Evolutionary conservation across 1,140 invertebrate species (phyloP), one percentile per base, ranked within the genome.

Genomic region (Lepidostoma basale): DNA sequence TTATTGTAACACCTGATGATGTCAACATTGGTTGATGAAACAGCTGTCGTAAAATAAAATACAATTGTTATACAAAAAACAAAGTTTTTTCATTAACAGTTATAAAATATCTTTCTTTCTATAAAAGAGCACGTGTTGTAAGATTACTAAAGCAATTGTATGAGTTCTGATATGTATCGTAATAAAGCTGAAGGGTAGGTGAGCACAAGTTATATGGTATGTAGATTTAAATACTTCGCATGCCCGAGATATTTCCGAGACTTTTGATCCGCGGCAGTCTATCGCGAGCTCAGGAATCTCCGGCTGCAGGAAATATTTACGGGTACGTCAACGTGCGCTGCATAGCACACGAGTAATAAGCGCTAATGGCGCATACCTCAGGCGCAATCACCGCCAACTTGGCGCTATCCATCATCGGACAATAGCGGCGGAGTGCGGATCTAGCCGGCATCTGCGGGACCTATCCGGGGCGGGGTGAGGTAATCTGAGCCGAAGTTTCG

Each of bases 271-370:
- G n/a, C 47, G 12, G 36, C 44, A 26, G 28, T 26, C 47, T 14
- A 56, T 47, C 47, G 60, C 26, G 26, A 39, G 22, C 3, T 16
- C 10, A 18, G 63, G 39, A 66, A 54, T 63, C 22, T 49, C 8
- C 49, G 45, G 23, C 8, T 30, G 16, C 9, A 67, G 52, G 39
- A 23, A 68, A 62, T 68, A 68, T 68, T 68, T 68, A 68, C 22
- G 66, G 45, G 40, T 47, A 39, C 54, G 42, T 39, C 22, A 40
- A 5, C 26, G 33, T 23, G 16, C 3, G 44, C 47, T 36, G 62
- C 62, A 64, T 64, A 64, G 39, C 54, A 58, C 25, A 56, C 49
- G 44, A 69, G 67, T 60, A 69, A 69, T 69, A 69, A 69, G 52
- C 68, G 60, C 54, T 65, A 54, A 65, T 62, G 64, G 56, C 25